Evolutionary conservation across 2,113 vertebrate genomes (phyloP), one percentile per base, ranked within the genome.

Genomic region (Procapra przewalskii): DNA sequence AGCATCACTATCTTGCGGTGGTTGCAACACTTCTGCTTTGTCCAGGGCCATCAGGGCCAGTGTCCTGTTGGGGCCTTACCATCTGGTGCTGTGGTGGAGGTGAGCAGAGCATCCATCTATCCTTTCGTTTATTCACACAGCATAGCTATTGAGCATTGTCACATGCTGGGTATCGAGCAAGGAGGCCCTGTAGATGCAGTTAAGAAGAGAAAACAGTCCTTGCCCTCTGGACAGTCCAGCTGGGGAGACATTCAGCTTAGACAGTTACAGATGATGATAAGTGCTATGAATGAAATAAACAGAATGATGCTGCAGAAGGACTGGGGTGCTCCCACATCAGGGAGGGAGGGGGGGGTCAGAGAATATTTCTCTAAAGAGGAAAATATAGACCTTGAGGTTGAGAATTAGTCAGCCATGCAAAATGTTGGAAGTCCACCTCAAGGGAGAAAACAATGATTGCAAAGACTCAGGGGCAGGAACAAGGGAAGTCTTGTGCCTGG

Each of bases 111-210:
- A 12, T 62, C 64, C 88, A 40, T 25, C 55, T 23, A 0, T 45
- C 57, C 79, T 75, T 85, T 9, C 23, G 3, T 15, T 43, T 81
- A 71, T 33, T 87, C 13, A 59, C 29, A 31, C 54, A n/a, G 14
- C 43, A 45, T 2, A 64, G 4, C 33, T 48, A 67, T 0, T 52
- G 43, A 52, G 60, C 15, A 3, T 25, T 62, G 4, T 59, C 29
- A 52, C 0, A 0, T 15, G n/a, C 54, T 48, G 31, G 43, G 15
- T 21, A 16, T 7, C 40, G 77, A 79, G 48, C 7, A 6, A 71
- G 36, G 19, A 71, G 27, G 15, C 5, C 14, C 11, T 48, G 5
- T 3, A 27, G 31, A 48, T 36, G n/a, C n/a, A 59, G 21, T 15
- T 45, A 13, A 55, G 36, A 29, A 33, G 1, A 40, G 9, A 60